Base-by-base conservation (phyloP, 2,888 invertebrate genomes). In the Esperia sulphurella region DNA sequence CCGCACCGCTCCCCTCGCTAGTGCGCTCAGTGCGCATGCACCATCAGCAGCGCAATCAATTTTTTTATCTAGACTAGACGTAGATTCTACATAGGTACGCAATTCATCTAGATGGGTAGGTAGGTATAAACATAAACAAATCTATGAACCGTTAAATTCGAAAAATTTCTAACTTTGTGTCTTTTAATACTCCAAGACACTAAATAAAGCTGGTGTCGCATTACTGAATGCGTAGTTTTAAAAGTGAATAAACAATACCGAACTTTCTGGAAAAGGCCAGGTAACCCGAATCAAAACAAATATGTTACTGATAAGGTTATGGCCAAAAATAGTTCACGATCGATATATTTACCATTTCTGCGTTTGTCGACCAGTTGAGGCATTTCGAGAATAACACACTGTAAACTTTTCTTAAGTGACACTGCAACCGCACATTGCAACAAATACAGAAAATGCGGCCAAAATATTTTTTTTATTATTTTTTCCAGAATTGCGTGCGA, bases 341-440 rank as follows among this genome's bases (percentile, higher is more conserved):
- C 88, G 73, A 88, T 89, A 88, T 69, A 88, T 69, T 87, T 85
- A 89, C 89, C 89, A 79, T 78, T 83, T 73, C 69, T 75, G 59
- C 63, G 77, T 64, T 66, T 64, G 61, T 86, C 79, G 53, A 88
- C 70, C 68, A 88, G 68, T 49, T 85, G 56, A 55, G 89, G 83
- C 89, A 89, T 89, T 75, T 75, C 78, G 60, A 46, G n/a, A 41
- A 46, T 45, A 57, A 52, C 53, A 63, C 66, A 63, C 61, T 59
- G 55, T 62, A 62, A 61, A 63, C 41, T 10, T 48, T 43, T 51
- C 68, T 80, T 70, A 80, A 61, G 71, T 75, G 65, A 68, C 78
- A 83, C 81, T 73, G 61, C 53, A 62, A 67, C 62, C 61, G 69
- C 75, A 75, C 82, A 86, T 84, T 64, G 65, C 73, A 68, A 59